These are phyloP conservation scores for Pyrgus malvae DNA, from an alignment of 2,888 invertebrate genomes.

Conservation along the genomic window DNA sequence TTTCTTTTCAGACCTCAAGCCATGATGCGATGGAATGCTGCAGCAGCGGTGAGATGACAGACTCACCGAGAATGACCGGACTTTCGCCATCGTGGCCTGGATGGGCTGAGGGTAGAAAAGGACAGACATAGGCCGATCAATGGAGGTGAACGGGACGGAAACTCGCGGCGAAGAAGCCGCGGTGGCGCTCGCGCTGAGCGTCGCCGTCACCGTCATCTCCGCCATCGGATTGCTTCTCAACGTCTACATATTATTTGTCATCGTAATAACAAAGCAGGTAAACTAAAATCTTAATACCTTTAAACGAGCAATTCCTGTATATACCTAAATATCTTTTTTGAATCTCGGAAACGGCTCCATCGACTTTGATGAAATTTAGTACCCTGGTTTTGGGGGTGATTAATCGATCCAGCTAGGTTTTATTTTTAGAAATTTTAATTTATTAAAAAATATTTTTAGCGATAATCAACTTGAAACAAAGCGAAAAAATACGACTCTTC, in stretches of 20 bases:
- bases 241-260: slow-evolving; percentile 87
- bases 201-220: slow-evolving; percentile 86
- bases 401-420: no score
- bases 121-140: slow-evolving; percentile 48
- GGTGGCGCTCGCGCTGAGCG: slow-evolving; percentile 84
- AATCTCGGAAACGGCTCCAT: no score
- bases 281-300: neutral
- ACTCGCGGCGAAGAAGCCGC: slow-evolving; percentile 77
- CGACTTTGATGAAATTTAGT: no score
- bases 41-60: slow-evolving; percentile 71
- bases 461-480: no score
- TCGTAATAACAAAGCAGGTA: slow-evolving; percentile 88
- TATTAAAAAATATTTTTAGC: no score
- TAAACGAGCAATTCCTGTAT: no score
- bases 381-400: no score
- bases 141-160: slow-evolving; percentile 74
- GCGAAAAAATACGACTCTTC: no score
- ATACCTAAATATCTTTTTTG: no score
- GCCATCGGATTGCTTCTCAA: slow-evolving; percentile 87
- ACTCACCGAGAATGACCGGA: slow-evolving; percentile 27
- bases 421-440: no score
- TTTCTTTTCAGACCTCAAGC: slow-evolving; percentile 47
- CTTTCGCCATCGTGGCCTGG: slow-evolving; percentile 37
- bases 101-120: slow-evolving; percentile 48
- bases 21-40: slow-evolving; percentile 72